Evolutionary conservation across 2,888 invertebrate species (phyloP).

Genomic region (Bhutanitis thaidina): DNA sequence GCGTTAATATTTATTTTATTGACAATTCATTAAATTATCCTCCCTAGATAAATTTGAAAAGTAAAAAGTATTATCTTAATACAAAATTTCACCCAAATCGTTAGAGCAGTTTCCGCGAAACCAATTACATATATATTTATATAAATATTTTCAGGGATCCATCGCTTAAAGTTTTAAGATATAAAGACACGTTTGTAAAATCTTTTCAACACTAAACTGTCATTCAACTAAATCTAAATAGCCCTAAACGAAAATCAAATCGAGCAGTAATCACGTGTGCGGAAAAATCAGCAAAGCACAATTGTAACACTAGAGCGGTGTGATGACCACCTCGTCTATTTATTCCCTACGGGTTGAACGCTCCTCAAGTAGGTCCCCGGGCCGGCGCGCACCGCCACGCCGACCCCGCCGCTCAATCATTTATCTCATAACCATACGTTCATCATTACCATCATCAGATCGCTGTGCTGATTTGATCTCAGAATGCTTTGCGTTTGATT

Average conservation of each 20-base stretch:
- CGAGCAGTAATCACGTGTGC: background rate
- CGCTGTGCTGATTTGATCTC: background rate
- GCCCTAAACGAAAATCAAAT: background rate
- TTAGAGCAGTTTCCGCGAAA: too few relatives aligned
- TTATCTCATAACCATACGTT: too few relatives aligned
- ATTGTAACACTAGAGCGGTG: constrained; percentile 24
- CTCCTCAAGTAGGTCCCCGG: constrained; percentile 35
- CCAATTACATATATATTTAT: too few relatives aligned
- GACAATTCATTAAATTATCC: too few relatives aligned
- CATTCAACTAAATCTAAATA: background rate
- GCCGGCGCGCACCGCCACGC: constrained; percentile 11
- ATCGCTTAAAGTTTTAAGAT: too few relatives aligned
- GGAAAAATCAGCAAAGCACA: constrained; percentile 15
- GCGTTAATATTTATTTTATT: too few relatives aligned
- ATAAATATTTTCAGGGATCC: too few relatives aligned
- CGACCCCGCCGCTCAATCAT: background rate
- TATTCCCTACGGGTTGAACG: constrained; percentile 38
- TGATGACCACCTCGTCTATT: constrained; percentile 23
- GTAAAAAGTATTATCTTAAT: too few relatives aligned
- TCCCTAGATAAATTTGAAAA: too few relatives aligned
- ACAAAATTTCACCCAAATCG: too few relatives aligned
- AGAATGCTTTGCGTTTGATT: background rate
- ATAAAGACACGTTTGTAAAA: too few relatives aligned
- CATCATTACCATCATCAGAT: background rate
- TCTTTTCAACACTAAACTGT: background rate